A percentile compares a stretch with the other conserved stretches of the same genome.
phyloP scores from a whole-genome alignment of 2,888 invertebrate species.

The Limnephilus marmoratus region DNA sequence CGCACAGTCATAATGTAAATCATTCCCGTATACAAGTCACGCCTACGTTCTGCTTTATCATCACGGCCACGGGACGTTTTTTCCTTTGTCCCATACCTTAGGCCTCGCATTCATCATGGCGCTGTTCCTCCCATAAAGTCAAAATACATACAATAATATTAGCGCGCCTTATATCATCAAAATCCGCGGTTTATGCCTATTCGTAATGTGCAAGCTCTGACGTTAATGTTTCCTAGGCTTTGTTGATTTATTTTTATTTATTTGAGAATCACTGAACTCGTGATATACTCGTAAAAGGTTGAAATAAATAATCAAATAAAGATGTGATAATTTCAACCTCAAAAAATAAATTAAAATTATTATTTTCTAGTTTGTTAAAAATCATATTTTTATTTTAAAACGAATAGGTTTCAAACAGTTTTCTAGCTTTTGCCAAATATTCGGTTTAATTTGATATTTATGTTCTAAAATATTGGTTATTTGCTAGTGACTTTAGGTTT shows the following conservation, averaged over 20 bases:
- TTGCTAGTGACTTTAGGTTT: no score
- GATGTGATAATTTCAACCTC: no score
- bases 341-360: no score
- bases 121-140: neutral
- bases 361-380: no score
- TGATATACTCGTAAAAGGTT: neutral
- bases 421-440: no score
- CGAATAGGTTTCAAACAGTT: no score
- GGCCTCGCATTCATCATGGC: neutral
- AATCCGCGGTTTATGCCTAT: neutral
- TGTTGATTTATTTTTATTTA: neutral
- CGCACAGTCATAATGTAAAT: slow-evolving; percentile 33
- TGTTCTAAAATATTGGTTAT: no score
- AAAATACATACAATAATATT: neutral
- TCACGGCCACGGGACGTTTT: neutral
- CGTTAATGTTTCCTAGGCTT: neutral
- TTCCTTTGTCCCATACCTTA: neutral
- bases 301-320: neutral
- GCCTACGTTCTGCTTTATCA: neutral
- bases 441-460: no score
- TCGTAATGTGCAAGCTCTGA: neutral
- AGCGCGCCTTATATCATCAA: neutral
- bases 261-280: neutral
- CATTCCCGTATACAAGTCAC: slow-evolving; percentile 17
- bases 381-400: no score